Conservation (phyloP, 2,888 invertebrate species). For the Drosophila hawaiiensis region DNA sequence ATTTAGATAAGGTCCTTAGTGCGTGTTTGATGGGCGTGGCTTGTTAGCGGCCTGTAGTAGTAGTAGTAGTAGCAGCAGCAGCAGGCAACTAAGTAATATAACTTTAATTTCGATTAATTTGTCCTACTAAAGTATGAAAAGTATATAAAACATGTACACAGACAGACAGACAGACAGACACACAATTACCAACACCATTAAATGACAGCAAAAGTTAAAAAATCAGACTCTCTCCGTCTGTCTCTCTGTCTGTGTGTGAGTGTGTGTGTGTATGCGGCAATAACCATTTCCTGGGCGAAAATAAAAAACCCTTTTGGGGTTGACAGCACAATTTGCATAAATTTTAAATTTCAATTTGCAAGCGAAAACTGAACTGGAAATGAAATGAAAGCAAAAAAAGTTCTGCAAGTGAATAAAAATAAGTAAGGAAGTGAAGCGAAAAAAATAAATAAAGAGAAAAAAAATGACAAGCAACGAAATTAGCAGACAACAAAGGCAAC, state of each 20-base stretch:
- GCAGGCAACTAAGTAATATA: slow-evolving; percentile 16
- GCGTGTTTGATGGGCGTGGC: slow-evolving; percentile 59
- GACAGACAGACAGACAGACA: slow-evolving; percentile 9
- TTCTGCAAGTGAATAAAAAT: slow-evolving; percentile 31
- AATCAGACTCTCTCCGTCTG: slow-evolving; percentile 10
- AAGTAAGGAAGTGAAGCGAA: slow-evolving; percentile 12
- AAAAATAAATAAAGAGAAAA: slow-evolving; percentile 6
- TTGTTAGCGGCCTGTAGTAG: slow-evolving; percentile 54
- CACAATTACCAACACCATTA: slow-evolving; percentile 71
- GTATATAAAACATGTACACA: not conserved
- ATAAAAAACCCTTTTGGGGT: slow-evolving; percentile 60
- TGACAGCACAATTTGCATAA: slow-evolving; percentile 79
- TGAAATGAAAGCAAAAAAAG: slow-evolving; percentile 47
- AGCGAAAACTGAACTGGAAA: slow-evolving; percentile 54
- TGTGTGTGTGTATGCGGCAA: slow-evolving; percentile 42
- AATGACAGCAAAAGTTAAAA: slow-evolving; percentile 55
- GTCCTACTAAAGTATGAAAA: slow-evolving; percentile 4
- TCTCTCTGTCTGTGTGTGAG: not conserved
- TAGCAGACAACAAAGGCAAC: slow-evolving; percentile 76
- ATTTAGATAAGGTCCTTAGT: slow-evolving; percentile 51
- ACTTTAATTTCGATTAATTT: slow-evolving; percentile 78
- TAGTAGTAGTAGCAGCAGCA: slow-evolving; percentile 16
- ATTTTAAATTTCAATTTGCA: slow-evolving; percentile 81
- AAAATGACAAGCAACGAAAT: slow-evolving; percentile 53
- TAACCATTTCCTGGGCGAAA: slow-evolving; percentile 63